Conservation (phyloP, 2,888 invertebrate genomes). For the Augochlorella aurata region DNA sequence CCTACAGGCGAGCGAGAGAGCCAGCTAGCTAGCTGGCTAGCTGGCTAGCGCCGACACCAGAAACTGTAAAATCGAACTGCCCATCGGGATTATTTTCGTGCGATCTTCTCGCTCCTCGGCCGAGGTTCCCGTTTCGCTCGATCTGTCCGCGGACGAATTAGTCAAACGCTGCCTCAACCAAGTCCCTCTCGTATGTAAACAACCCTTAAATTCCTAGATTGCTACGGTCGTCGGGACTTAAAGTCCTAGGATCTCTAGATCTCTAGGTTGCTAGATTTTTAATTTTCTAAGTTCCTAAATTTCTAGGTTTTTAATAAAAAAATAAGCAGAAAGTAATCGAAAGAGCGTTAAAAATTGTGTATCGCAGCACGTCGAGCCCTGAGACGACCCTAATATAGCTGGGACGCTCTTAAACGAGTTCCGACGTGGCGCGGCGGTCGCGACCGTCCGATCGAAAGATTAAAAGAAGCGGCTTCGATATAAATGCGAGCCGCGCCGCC, state of each 20-base stretch:
- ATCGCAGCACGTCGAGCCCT: no score
- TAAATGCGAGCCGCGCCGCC: conserved; percentile 28
- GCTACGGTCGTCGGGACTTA: no score
- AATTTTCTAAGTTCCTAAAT: no score
- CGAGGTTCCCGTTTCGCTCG: conserved; percentile 35
- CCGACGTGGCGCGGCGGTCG: background rate
- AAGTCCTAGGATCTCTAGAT: no score
- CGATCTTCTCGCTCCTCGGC: conserved; percentile 11
- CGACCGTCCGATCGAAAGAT: conserved; percentile 49
- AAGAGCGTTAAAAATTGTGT: no score
- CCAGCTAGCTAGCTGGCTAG: background rate
- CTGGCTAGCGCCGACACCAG: conserved; percentile 22
- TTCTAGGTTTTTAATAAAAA: no score
- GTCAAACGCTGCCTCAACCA: conserved; percentile 28
- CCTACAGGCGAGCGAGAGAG: conserved; percentile 14
- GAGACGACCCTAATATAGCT: no score
- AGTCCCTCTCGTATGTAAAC: conserved; percentile 16
- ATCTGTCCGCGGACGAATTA: conserved; percentile 48
- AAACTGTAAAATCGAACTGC: conserved; percentile 29
- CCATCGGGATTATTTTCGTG: conserved; percentile 17
- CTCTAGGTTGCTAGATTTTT: no score
- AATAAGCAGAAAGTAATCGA: no score
- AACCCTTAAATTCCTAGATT: background rate
- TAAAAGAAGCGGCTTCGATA: conserved; percentile 55
- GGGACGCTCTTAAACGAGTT: no score